Evolutionary conservation across 2,797 vertebrate genomes (phyloP).

Genomic region (Bothrops alternatus): DNA sequence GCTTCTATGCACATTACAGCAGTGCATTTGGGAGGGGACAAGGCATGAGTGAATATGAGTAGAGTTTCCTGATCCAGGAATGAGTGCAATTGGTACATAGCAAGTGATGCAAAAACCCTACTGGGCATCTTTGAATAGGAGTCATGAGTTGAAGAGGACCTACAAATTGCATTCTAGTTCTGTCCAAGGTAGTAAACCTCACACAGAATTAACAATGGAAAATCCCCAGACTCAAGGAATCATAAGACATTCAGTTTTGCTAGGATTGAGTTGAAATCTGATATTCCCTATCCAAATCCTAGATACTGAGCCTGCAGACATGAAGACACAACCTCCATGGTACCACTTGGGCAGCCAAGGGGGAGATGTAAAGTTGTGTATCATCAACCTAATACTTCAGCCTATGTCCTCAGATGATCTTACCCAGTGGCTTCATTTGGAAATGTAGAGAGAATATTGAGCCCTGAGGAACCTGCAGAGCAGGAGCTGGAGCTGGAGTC

Average conservation of each 20-base stretch:
- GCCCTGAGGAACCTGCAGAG: background rate
- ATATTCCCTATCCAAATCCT: background rate
- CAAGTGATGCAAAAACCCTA: background rate
- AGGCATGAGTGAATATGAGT: background rate
- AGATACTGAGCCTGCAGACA: background rate
- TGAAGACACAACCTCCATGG: background rate
- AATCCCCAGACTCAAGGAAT: background rate
- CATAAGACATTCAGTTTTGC: background rate
- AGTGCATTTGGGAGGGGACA: background rate
- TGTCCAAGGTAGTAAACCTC: background rate
- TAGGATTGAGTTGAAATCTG: background rate
- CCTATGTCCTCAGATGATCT: background rate
- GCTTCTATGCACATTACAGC: background rate
- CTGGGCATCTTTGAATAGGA: background rate
- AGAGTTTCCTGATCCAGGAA: background rate
- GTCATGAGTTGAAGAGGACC: background rate
- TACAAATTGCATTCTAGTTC: background rate
- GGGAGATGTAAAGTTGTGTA: background rate
- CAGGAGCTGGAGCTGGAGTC: background rate
- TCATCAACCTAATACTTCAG: background rate
- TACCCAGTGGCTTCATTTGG: background rate
- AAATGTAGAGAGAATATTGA: background rate
- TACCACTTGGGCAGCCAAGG: background rate
- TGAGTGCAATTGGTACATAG: background rate
- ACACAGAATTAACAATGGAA: background rate